Percentiles rank a stretch among this genome's conserved stretches.
Conservation (phyloP, 2,888 invertebrate genomes). For the Pachliopta kotzebuea region DNA sequence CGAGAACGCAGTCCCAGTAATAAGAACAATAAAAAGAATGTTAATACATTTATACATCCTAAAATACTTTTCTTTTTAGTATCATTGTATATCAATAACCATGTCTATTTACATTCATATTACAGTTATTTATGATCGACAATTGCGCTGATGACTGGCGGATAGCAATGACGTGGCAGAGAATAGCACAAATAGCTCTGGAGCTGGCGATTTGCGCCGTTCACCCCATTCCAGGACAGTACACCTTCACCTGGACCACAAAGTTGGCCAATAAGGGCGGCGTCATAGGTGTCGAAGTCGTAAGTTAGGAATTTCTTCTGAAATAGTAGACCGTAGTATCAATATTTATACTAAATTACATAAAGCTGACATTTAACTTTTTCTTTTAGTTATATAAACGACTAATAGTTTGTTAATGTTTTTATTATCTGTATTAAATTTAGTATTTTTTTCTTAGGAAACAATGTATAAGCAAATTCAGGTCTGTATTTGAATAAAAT, state of each 20-base stretch:
- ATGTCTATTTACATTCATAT: constrained; percentile 36
- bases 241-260: constrained; percentile 97
- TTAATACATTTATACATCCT: too few species aligned
- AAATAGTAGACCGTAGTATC: background rate
- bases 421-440: constrained; percentile 1
- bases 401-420: background rate
- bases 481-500: constrained; percentile 69
- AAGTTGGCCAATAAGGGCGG: constrained; percentile 94
- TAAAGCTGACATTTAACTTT: too few species aligned
- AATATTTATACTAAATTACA: background rate
- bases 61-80: background rate
- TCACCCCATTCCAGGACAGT: constrained; percentile 98
- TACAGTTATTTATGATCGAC: constrained; percentile 99
- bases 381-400: background rate
- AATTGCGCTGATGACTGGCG: constrained; percentile 99
- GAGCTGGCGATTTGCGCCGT: constrained; percentile 98
- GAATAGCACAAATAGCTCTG: constrained; percentile 94
- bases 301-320: constrained; percentile 48
- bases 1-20: too few species aligned
- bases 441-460: constrained; percentile 70
- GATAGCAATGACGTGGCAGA: constrained; percentile 99
- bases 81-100: background rate
- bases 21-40: too few species aligned
- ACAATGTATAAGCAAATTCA: constrained; percentile 80
- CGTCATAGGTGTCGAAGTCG: constrained; percentile 82